phyloP scores from a whole-genome alignment of 2,113 vertebrate genomes.

The Gopherus flavomarginatus region DNA sequence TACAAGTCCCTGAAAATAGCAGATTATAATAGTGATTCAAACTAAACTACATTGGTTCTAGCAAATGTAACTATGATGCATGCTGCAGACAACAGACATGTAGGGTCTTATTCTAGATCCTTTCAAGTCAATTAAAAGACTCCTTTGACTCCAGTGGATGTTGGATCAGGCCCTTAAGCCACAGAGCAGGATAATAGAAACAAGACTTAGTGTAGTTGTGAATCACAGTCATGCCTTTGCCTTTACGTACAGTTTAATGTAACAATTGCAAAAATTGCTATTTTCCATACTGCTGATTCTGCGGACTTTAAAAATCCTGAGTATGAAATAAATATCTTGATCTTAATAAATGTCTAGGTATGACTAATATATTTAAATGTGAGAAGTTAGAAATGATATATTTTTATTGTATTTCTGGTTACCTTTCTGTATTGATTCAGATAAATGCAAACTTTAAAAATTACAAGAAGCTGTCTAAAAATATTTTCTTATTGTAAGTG shows the following conservation, averaged over 20 bases:
- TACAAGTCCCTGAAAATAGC: not conserved
- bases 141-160: conserved; percentile 28
- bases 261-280: conserved; percentile 77
- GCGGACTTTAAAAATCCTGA: conserved; percentile 79
- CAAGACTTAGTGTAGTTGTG: conserved; percentile 55
- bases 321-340: conserved; percentile 79
- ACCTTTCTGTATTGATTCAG: conserved; percentile 64
- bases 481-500: conserved; percentile 47
- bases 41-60: not conserved
- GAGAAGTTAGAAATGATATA: conserved; percentile 71
- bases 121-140: not conserved
- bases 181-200: not conserved
- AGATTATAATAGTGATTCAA: not conserved
- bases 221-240: conserved; percentile 64
- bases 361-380: conserved; percentile 80
- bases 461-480: conserved; percentile 48
- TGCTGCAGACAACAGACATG: not conserved
- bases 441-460: conserved; percentile 69
- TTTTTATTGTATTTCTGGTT: conserved; percentile 72
- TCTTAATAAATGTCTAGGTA: conserved; percentile 80
- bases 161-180: not conserved
- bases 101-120: not conserved
- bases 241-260: conserved; percentile 79
- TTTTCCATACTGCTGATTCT: conserved; percentile 83
- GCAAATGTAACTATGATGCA: not conserved